phyloP scores from a whole-genome alignment of 2,888 invertebrate genomes.

The Oscheius myriophilus region DNA sequence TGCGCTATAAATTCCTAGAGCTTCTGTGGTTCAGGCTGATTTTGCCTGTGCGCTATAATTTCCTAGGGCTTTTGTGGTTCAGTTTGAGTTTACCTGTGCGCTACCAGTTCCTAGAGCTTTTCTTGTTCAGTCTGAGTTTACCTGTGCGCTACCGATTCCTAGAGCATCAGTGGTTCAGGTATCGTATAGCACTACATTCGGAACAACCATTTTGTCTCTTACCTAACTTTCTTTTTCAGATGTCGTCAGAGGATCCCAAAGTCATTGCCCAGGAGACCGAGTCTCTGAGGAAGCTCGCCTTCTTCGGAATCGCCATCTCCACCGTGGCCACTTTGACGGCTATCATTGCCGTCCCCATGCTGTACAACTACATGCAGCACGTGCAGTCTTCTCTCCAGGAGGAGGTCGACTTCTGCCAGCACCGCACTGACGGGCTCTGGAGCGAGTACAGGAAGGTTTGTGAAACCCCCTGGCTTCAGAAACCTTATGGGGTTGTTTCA shows the following conservation, averaged over 20 bases:
- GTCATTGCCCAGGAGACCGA: conserved; percentile 46
- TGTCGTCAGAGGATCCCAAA: conserved; percentile 48
- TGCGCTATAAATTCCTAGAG: no score
- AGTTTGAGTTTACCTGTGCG: no score
- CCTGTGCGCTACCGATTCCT: no score
- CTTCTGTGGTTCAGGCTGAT: no score
- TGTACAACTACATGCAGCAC: conserved; percentile 62
- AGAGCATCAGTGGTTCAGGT: no score
- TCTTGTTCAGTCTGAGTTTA: no score
- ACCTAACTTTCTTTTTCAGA: conserved; percentile 24
- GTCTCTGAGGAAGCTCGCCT: conserved; percentile 47
- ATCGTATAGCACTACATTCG: no score
- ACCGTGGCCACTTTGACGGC: conserved; percentile 58
- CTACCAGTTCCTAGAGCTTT: no score
- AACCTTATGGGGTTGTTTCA: background rate
- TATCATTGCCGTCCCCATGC: conserved; percentile 58
- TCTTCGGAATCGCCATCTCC: conserved; percentile 56
- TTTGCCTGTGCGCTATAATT: no score
- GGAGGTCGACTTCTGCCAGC: conserved; percentile 56
- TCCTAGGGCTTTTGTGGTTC: no score
- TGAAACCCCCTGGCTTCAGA: background rate
- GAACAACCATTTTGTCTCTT: no score
- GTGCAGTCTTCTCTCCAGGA: conserved; percentile 57
- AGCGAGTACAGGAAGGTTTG: conserved; percentile 53
- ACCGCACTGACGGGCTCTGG: conserved; percentile 57